These are phyloP conservation scores for Burhinus oedicnemus DNA, from an alignment of 2,113 vertebrate genomes.

Conservation along the genomic window DNA sequence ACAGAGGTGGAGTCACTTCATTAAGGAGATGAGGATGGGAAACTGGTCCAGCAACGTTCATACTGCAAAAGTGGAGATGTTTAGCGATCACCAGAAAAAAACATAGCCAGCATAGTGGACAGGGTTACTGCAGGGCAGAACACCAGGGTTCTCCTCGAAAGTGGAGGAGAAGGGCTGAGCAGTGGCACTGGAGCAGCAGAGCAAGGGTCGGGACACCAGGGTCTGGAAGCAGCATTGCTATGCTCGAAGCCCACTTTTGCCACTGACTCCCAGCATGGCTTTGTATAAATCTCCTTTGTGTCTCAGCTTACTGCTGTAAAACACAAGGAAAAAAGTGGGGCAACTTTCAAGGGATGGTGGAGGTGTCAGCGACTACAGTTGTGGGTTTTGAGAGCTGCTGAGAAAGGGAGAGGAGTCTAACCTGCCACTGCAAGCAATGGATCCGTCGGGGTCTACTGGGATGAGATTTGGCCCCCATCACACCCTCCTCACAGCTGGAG, in stretches of 20 bases:
- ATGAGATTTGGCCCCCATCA: background rate
- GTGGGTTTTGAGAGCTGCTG: background rate
- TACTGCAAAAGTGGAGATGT: background rate
- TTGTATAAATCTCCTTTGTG: background rate
- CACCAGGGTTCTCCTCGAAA: background rate
- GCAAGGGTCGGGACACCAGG: background rate
- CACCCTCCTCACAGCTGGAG: background rate
- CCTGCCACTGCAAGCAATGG: background rate
- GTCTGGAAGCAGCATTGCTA: background rate
- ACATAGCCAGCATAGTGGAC: background rate
- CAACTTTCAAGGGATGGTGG: background rate
- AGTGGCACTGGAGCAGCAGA: background rate
- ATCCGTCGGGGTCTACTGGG: background rate
- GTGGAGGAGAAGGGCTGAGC: background rate
- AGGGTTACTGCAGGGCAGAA: background rate
- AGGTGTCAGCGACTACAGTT: background rate
- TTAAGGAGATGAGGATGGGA: background rate
- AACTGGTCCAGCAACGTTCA: constrained; percentile 2
- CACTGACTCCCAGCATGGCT: background rate
- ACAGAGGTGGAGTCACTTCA: background rate
- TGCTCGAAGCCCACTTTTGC: background rate
- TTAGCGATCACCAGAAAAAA: background rate
- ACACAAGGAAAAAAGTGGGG: background rate
- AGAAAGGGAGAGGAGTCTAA: background rate
- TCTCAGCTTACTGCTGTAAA: background rate